Evolutionary conservation across 2,888 invertebrate species (phyloP), one percentile per base, ranked within the genome.

Genomic region (Xiphydria camelus): DNA sequence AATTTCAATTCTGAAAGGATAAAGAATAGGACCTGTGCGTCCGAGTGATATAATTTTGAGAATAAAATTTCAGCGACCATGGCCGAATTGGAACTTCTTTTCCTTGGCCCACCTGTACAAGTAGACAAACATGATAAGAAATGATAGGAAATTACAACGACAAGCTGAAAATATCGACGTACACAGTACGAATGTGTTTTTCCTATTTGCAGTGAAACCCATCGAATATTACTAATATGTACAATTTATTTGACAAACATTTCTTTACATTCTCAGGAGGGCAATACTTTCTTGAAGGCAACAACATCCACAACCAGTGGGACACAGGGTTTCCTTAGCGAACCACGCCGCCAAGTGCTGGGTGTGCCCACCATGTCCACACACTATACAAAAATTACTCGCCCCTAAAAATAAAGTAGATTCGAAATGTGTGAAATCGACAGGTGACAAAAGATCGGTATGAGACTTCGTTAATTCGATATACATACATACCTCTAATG

Each of bases 301-400:
- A 55, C 82, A 81, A 76, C 97, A 97, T 18, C 95, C 94, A 77
- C 97, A 97, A 19, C 94, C 95, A 1, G 91, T 87, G 0, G 96
- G 91, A 64, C 97, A 97, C 4, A 86, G 80, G 42, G 83, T 84
- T 70, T 90, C 86, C 41, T 81, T 80, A 22, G 81, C 76, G 73
- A 90, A 89, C 96, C 96, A 96, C 41, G 86, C 81, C 61, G 85
- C 79, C 79, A 96, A 83, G 75, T 95, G 95, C 36, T 79, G 76
- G 2, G 89, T 85, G 75, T 97, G 96, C 0, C 95, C 96, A 2
- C 94, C 95, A 76, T 97, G 97, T 0, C 93, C 93, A 77, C 97
- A 97, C 50, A 86, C 81, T 41, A 90, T 79, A 76, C 96, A 97
- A 60, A 91, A 90, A 71, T 88, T 89, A 39, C 92, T 88, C 1